phyloP scores from a whole-genome alignment of 2,888 invertebrate species.

The Steromphala cineraria region DNA sequence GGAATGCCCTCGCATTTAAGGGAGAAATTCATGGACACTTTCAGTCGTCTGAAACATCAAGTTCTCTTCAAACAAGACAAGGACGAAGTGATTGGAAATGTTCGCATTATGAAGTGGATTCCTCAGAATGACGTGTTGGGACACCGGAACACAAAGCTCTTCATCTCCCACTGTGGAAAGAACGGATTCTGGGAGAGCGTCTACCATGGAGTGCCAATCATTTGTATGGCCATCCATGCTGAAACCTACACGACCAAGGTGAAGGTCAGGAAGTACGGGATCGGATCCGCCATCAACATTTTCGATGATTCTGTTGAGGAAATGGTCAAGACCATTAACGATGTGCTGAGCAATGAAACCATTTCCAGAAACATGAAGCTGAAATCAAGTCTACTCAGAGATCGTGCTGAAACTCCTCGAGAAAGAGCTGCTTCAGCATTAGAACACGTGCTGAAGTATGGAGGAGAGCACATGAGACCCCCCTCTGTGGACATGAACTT shows the following conservation, averaged over 20 bases:
- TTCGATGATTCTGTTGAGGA: conserved; percentile 31
- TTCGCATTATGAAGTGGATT: conserved; percentile 44
- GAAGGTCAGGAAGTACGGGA: conserved; percentile 30
- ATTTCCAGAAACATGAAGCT: conserved; percentile 35
- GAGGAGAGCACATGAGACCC: conserved; percentile 49
- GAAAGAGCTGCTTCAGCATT: conserved; percentile 52
- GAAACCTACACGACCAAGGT: conserved; percentile 42
- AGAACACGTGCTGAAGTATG: conserved; percentile 55
- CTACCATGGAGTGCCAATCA: conserved; percentile 54
- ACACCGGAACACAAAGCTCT: conserved; percentile 44
- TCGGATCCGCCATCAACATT: conserved; percentile 35
- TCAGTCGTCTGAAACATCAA: conserved; percentile 24
- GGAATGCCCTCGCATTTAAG: conserved; percentile 24
- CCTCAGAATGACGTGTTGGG: conserved; percentile 53
- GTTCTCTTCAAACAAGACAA: conserved; percentile 32
- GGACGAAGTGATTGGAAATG: conserved; percentile 31
- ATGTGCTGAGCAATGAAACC: conserved; percentile 30
- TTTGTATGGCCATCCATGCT: conserved; percentile 46
- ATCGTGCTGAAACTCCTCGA: conserved; percentile 35
- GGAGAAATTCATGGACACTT: conserved; percentile 27
- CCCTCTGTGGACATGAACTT: conserved; percentile 26
- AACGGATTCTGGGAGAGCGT: conserved; percentile 56
- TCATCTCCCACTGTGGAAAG: conserved; percentile 56
- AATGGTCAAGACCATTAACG: conserved; percentile 28
- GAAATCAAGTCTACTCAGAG: conserved; percentile 42